A percentile compares a stretch with the other conserved stretches of the same genome.
Conservation (phyloP, 1,140 invertebrate genomes). For the Drosophila virilis region DNA sequence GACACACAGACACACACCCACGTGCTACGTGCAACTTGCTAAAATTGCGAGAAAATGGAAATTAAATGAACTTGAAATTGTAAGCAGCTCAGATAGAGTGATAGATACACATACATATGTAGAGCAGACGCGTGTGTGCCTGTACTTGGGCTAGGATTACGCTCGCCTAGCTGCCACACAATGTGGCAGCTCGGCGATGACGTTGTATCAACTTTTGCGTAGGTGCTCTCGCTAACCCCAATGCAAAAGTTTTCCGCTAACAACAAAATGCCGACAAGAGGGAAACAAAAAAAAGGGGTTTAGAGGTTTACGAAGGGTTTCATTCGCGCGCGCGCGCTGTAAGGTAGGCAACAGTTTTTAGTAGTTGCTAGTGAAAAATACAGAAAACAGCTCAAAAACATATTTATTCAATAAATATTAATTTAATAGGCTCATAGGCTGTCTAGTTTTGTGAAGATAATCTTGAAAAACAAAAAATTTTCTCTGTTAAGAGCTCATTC, state of each 20-base stretch:
- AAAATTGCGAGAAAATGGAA: conserved; percentile 70
- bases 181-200: conserved; percentile 13
- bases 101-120: conserved; percentile 1
- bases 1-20: conserved; percentile 7
- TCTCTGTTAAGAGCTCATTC: no score
- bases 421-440: no score
- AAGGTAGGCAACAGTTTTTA: conserved; percentile 19
- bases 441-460: no score
- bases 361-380: neutral
- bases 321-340: neutral
- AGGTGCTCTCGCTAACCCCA: neutral
- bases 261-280: neutral
- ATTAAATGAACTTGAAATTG: conserved; percentile 77
- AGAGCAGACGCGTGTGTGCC: neutral
- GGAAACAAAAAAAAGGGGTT: neutral
- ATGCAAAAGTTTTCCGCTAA: conserved; percentile 1
- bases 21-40: conserved; percentile 34
- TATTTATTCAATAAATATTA: neutral
- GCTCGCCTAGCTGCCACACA: conserved; percentile 8
- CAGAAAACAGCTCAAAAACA: neutral
- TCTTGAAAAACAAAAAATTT: no score
- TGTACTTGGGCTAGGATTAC: neutral
- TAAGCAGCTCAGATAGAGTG: conserved; percentile 38
- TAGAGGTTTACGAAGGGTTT: no score
- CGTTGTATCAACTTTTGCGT: conserved; percentile 12